Evolutionary conservation across 2,888 invertebrate genomes (phyloP).

Genomic region (Drosophila pseudotakahashii): DNA sequence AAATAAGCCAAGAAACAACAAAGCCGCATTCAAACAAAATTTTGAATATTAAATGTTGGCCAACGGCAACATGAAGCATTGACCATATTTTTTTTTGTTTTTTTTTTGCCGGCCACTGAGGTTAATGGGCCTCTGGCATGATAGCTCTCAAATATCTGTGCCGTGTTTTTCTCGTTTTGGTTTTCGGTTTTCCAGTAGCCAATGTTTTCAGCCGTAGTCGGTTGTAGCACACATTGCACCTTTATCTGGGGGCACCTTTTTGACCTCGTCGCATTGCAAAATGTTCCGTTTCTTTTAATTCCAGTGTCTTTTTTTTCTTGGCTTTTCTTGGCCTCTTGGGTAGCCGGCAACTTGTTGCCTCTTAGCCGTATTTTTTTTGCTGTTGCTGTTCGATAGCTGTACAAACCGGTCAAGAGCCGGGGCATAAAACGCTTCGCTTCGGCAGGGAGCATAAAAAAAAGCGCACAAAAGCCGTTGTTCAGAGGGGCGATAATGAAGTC

Average conservation of each 20-base stretch:
- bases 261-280: constrained; percentile 74
- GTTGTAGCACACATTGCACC: constrained; percentile 23
- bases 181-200: constrained; percentile 41
- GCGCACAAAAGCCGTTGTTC: constrained; percentile 55
- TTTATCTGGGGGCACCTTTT: constrained; percentile 51
- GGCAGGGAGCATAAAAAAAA: constrained; percentile 47
- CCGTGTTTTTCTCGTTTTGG: constrained; percentile 26
- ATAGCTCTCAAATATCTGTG: constrained; percentile 36
- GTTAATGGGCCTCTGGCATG: constrained; percentile 56
- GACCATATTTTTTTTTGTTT: constrained; percentile 39
- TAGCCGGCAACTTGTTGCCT: constrained; percentile 51
- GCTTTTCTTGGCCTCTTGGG: constrained; percentile 36
- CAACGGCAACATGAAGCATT: constrained; percentile 48
- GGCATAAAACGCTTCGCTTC: constrained; percentile 53
- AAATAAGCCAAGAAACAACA: constrained; percentile 42
- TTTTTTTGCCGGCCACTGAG: constrained; percentile 29
- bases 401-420: constrained; percentile 76
- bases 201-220: neutral
- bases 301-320: constrained; percentile 8
- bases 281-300: constrained; percentile 56
- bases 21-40: constrained; percentile 45
- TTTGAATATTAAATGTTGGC: constrained; percentile 54
- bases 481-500: constrained; percentile 35
- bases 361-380: constrained; percentile 30
- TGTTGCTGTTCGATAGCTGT: constrained; percentile 58